Evolutionary conservation across 2,113 vertebrate genomes (phyloP), one percentile per base, ranked within the genome.

Genomic region (Indicator indicator): DNA sequence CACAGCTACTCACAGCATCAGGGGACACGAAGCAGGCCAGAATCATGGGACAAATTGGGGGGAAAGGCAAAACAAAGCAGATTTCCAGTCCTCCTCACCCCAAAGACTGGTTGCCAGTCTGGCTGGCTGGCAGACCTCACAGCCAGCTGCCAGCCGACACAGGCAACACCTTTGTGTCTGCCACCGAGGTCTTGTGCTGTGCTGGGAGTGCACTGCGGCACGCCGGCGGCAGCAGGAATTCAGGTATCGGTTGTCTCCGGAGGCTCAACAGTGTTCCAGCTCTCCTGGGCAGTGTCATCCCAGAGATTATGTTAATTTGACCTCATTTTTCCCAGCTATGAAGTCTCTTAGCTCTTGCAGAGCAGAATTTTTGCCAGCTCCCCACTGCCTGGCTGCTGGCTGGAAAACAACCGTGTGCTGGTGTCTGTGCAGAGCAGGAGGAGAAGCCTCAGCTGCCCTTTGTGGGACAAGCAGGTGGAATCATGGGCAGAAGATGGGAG

Each of bases 271-370:
- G 89, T 60, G 72, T 89, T 97, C 79, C 93, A 87, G 82, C 76
- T 74, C 58, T 38, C 23, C 74, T 72, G 54, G 80, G 89, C 86
- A 70, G 48, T 69, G 59, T 95, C 94, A 92, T 95, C 88, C 91
- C 85, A 59, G 78, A 91, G 90, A 96, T 96, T 90, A 94, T 94
- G 97, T 80, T 96, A 96, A 95, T 86, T 87, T 91, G 89, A 95
- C 94, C 86, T 94, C 68, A 92, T 95, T 93, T 91, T 80, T 97
- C 90, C 93, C 95, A 46, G 86, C 68, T 86, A 84, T 23, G n/a
- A 48, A 80, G 84, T 83, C 81, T 88, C 93, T 80, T 71, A 81
- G 70, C 59, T 60, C 20, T 3, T 13, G 48, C 87, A 60, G 79
- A 91, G 88, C 81, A 76, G 28, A 62, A 81, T 83, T 9, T 77